Evolutionary conservation across 2,113 vertebrate genomes (phyloP), one percentile per base, ranked within the genome.

Genomic region (Delphinus delphis): DNA sequence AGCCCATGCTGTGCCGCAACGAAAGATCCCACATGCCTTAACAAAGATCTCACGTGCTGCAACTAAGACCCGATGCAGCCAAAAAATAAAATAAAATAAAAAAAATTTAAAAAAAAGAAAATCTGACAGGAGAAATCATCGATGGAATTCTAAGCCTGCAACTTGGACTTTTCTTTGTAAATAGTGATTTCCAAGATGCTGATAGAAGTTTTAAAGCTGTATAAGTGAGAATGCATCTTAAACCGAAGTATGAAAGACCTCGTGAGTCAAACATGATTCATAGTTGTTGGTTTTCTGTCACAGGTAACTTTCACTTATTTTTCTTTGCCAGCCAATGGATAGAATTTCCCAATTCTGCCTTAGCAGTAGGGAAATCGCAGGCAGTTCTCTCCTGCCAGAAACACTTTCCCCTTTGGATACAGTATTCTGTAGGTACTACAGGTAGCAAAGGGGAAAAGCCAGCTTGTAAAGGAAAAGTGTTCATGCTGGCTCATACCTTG

Each of bases 121-220:
- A 90, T 50, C 36, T 96, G 88, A 92, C 53, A 92, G 36, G 79
- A 67, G 84, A 96, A 90, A 80, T 84, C 70, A 82, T 28, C 0
- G 0, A 55, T 62, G 47, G 55, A 86, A 50, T 55, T 67, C 62
- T 68, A 84, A 77, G 20, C 38, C 28, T 60, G 63, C 5, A 70
- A 80, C 41, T 60, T 65, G 67, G 62, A 73, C 55, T 62, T 95
- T 87, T 82, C 60, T 81, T 83, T 86, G 67, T 58, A 88, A 85
- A 93, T 1, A 68, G 62, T 58, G 65, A 93, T 82, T 92, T 92
- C 41, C 3, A 70, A 70, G 68, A 79, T 96, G 77, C 73, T 88
- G 88, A 82, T 12, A 73, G 82, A 91, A 92, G 62, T 68, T 94
- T 88, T 88, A 55, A 33, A 63, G 85, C 44, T 33, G 2, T 18